Conservation (phyloP, 1,140 invertebrate species). For the Lepidotrigona ventralis region DNA sequence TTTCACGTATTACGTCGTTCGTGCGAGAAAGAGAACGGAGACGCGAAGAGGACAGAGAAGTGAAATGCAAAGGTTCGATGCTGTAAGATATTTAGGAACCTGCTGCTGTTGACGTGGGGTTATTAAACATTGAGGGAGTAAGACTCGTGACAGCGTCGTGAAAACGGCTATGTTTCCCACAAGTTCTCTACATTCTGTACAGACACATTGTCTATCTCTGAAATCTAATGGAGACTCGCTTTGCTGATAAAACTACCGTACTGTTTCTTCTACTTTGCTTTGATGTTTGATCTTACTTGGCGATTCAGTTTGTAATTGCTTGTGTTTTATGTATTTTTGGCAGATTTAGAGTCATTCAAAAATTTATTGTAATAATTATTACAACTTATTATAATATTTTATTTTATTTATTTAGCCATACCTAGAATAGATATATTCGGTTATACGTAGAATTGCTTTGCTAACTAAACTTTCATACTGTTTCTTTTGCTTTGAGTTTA, state of each 20-base stretch:
- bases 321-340: too few species aligned
- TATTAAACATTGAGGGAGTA: slow-evolving; percentile 19
- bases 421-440: too few species aligned
- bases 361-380: too few species aligned
- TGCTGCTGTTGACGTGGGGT: slow-evolving; percentile 4
- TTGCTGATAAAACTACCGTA: not conserved
- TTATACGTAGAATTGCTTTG: too few species aligned
- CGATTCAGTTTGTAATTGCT: too few species aligned
- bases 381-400: too few species aligned
- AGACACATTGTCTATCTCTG: too few species aligned
- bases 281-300: not conserved
- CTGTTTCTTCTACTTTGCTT: not conserved
- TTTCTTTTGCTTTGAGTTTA: too few species aligned
- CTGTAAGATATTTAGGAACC: slow-evolving; percentile 1
- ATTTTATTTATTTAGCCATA: too few species aligned
- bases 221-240: not conserved
- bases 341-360: too few species aligned
- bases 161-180: not conserved
- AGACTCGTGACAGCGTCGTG: slow-evolving; percentile 10
- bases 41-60: not conserved
- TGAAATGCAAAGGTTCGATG: not conserved
- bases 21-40: not conserved
- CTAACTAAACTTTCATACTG: too few species aligned
- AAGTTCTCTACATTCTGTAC: not conserved
- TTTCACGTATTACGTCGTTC: not conserved